A percentile compares a stretch with the other conserved stretches of the same genome.
These are phyloP conservation scores for Ariopsis seemanni DNA, from an alignment of 2,113 vertebrate genomes.

Conservation along the genomic window DNA sequence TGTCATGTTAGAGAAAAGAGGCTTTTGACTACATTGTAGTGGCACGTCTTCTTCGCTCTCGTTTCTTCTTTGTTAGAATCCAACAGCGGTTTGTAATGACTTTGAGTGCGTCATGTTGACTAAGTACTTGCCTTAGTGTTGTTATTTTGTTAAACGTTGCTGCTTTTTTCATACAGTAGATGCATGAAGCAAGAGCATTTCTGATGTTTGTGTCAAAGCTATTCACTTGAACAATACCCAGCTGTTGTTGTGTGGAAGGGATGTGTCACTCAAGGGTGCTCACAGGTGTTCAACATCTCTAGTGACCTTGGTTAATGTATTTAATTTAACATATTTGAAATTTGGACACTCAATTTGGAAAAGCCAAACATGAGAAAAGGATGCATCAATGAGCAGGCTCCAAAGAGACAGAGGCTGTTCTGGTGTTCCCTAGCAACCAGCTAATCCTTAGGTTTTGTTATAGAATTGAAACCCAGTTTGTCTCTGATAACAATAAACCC, in stretches of 20 bases:
- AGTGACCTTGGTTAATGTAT: constrained; percentile 2
- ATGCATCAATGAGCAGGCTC: constrained; percentile 29
- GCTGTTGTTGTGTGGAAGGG: background rate
- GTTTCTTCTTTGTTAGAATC: constrained; percentile 14
- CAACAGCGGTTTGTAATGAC: background rate
- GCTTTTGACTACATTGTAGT: constrained; percentile 27
- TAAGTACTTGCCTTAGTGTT: constrained; percentile 12
- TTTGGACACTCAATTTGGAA: background rate
- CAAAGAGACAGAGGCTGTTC: constrained; percentile 34
- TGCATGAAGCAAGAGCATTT: constrained; percentile 5
- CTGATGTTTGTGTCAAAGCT: background rate
- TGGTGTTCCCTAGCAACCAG: constrained; percentile 59
- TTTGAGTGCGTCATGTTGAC: constrained; percentile 19
- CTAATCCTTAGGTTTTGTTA: constrained; percentile 43
- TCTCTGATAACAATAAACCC: constrained; percentile 29
- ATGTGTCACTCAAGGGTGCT: background rate
- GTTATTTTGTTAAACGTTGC: constrained; percentile 5
- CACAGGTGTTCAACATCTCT: background rate
- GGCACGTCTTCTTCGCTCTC: background rate
- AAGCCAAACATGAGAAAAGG: background rate
- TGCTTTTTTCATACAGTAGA: background rate
- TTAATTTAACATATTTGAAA: constrained; percentile 4
- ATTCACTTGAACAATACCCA: background rate
- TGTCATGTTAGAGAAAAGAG: constrained; percentile 39
- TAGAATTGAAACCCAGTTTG: constrained; percentile 15